Evolutionary conservation across 2,113 vertebrate genomes (phyloP).

Genomic region (Asarcornis scutulata): DNA sequence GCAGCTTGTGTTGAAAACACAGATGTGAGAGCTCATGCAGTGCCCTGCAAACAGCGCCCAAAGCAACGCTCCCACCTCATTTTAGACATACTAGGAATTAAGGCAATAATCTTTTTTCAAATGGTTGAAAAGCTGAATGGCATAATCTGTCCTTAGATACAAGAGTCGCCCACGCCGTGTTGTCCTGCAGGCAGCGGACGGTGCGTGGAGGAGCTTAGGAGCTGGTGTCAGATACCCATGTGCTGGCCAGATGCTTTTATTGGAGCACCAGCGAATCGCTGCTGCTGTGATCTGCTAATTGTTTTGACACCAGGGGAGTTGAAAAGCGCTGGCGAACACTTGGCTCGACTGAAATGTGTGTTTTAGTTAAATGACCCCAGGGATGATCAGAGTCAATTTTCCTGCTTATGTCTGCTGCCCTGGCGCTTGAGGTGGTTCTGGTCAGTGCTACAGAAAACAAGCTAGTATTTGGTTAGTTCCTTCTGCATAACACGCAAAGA

Average conservation of each 20-base stretch:
- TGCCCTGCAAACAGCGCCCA: not conserved
- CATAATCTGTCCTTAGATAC: not conserved
- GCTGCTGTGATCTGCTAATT: constrained; percentile 59
- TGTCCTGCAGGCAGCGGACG: not conserved
- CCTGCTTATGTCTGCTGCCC: constrained; percentile 41
- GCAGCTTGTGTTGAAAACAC: not conserved
- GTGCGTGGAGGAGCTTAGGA: not conserved
- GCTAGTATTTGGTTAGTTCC: not conserved
- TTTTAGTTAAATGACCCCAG: constrained; percentile 60
- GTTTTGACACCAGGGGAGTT: constrained; percentile 61
- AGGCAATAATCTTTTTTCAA: not conserved
- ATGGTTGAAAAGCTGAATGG: not conserved
- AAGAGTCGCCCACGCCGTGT: not conserved
- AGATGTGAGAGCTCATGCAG: not conserved
- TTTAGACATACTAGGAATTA: not conserved
- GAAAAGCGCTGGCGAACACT: constrained; percentile 43
- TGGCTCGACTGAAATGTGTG: constrained; percentile 50
- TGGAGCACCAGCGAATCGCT: not conserved
- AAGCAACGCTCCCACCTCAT: not conserved
- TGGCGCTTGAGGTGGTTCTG: constrained; percentile 41
- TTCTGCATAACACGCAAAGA: not conserved
- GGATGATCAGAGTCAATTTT: constrained; percentile 62
- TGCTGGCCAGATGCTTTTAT: constrained; percentile 55
- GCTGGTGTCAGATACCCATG: not conserved
- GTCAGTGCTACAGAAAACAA: constrained; percentile 56